Conservation (phyloP, 2,113 vertebrate genomes). For the Actenoides hombroni region DNA sequence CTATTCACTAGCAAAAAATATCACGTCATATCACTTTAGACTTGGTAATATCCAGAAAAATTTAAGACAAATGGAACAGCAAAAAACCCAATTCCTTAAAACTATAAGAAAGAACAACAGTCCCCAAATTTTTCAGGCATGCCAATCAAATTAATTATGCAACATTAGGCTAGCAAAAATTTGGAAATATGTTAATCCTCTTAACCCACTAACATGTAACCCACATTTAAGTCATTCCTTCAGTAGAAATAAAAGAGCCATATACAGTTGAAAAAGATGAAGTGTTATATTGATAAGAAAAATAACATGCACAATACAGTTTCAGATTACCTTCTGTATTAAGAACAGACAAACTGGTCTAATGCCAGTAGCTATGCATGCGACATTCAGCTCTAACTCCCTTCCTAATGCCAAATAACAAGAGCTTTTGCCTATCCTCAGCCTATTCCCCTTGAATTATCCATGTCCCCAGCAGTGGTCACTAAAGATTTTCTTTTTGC, state of each 20-base stretch:
- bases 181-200: neutral
- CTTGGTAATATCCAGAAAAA: neutral
- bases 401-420: neutral
- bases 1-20: neutral
- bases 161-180: neutral
- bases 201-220: neutral
- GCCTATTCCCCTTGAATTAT: neutral
- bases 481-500: neutral
- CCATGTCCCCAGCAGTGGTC: neutral
- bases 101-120: neutral
- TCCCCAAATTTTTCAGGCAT: neutral
- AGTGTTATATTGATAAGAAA: neutral
- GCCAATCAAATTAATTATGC: neutral
- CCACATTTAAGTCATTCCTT: neutral
- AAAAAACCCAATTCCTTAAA: neutral
- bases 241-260: neutral
- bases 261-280: neutral
- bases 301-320: neutral
- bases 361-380: neutral
- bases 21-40: neutral
- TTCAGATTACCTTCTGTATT: neutral
- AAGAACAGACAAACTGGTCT: neutral
- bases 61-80: neutral
- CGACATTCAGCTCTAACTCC: neutral
- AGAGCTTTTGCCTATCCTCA: neutral